These are phyloP conservation scores for Dryobota labecula DNA, from an alignment of 2,888 invertebrate species.

Conservation along the genomic window DNA sequence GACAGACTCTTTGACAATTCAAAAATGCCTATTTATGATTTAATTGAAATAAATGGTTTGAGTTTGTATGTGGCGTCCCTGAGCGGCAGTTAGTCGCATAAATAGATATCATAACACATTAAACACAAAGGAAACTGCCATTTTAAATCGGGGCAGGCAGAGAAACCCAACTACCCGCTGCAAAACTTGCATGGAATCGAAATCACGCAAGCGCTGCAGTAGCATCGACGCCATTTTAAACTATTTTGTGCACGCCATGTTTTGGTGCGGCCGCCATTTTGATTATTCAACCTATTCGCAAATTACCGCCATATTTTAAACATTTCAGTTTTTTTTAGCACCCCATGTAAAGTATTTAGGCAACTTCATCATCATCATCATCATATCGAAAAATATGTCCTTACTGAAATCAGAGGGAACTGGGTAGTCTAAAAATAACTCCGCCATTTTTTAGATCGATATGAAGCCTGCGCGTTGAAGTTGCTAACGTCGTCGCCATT, in stretches of 20 bases:
- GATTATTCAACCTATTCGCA: background rate
- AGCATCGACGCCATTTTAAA: conserved; percentile 10
- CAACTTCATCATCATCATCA: background rate
- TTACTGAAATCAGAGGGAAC: background rate
- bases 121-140: background rate
- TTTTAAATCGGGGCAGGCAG: background rate
- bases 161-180: background rate
- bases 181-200: conserved; percentile 9
- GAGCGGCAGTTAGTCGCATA: background rate
- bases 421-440: conserved; percentile 1
- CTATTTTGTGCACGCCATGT: background rate
- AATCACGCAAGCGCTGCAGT: conserved; percentile 19
- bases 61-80: background rate
- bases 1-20: too few species aligned
- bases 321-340: background rate
- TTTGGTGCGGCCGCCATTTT: background rate
- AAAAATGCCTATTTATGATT: too few species aligned
- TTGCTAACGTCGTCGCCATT: background rate
- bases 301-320: background rate
- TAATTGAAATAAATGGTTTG: too few species aligned
- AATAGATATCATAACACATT: conserved; percentile 2
- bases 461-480: conserved; percentile 4
- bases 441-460: conserved; percentile 13
- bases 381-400: background rate
- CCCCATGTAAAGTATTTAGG: background rate